A percentile compares a stretch with the other conserved stretches of the same genome.
Conservation (phyloP, 2,113 vertebrate species). For the Scopus umbretta region DNA sequence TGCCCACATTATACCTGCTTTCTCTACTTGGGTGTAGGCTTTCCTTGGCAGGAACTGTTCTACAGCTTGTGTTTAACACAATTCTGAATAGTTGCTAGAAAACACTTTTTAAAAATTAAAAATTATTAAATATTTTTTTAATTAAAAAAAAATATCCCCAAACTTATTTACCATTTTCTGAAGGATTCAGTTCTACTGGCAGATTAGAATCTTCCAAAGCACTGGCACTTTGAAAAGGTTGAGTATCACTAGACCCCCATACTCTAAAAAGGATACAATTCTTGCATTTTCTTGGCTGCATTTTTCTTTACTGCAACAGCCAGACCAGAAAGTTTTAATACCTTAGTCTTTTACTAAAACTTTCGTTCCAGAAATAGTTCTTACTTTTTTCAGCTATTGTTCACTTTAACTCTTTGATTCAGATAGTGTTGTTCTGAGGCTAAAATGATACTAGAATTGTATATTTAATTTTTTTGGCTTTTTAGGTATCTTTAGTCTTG, state of each 20-base stretch:
- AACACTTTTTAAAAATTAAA: not conserved
- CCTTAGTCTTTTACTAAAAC: not conserved
- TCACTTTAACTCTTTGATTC: not conserved
- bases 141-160: not conserved
- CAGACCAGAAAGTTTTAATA: not conserved
- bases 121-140: too few species aligned
- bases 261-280: not conserved
- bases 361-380: not conserved
- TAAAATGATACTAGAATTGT: not conserved
- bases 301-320: not conserved
- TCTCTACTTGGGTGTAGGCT: not conserved
- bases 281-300: not conserved
- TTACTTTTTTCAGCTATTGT: not conserved
- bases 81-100: not conserved
- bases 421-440: not conserved
- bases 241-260: not conserved
- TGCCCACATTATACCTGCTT: not conserved
- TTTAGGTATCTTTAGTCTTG: not conserved
- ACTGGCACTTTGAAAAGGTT: not conserved
- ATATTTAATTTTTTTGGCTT: not conserved
- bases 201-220: not conserved
- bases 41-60: not conserved
- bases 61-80: not conserved
- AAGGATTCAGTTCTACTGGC: not conserved
- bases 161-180: not conserved